Conservation (phyloP, 2,888 invertebrate genomes). For the Machimus atricapillus region DNA sequence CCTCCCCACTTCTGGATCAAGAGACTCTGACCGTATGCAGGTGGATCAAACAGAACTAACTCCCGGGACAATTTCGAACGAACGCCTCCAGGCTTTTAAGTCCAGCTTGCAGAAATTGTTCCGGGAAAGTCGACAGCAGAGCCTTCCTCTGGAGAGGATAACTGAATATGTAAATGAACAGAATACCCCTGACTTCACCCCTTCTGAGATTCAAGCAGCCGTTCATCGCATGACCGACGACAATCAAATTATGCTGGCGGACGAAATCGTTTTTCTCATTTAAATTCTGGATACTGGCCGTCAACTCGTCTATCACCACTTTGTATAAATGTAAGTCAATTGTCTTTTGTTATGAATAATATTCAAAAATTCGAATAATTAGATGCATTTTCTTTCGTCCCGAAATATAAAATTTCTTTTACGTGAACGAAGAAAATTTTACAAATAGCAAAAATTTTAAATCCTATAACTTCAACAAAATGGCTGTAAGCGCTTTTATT, state of each 20-base stretch:
- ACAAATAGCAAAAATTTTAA: background rate
- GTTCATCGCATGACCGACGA: slow-evolving; percentile 84
- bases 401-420: too few relatives aligned
- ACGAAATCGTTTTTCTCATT: slow-evolving; percentile 83
- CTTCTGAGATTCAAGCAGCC: slow-evolving; percentile 79
- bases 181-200: slow-evolving; percentile 68
- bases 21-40: background rate
- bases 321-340: background rate
- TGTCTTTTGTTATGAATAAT: background rate
- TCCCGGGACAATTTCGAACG: slow-evolving; percentile 61
- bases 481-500: slow-evolving; percentile 38
- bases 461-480: slow-evolving; percentile 22
- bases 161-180: slow-evolving; percentile 71
- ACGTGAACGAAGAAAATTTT: too few relatives aligned
- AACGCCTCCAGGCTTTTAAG: slow-evolving; percentile 72
- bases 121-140: slow-evolving; percentile 78
- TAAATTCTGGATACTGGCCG: slow-evolving; percentile 59
- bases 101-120: slow-evolving; percentile 77
- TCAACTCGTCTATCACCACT: background rate
- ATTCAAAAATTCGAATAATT: background rate
- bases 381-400: background rate
- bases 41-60: slow-evolving; percentile 41
- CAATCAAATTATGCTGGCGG: slow-evolving; percentile 91
- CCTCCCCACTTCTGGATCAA: slow-evolving; percentile 40
- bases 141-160: slow-evolving; percentile 73